Evolutionary conservation across 23 tunicate species (phyloP).

Genomic region (Ciona savignyi): DNA sequence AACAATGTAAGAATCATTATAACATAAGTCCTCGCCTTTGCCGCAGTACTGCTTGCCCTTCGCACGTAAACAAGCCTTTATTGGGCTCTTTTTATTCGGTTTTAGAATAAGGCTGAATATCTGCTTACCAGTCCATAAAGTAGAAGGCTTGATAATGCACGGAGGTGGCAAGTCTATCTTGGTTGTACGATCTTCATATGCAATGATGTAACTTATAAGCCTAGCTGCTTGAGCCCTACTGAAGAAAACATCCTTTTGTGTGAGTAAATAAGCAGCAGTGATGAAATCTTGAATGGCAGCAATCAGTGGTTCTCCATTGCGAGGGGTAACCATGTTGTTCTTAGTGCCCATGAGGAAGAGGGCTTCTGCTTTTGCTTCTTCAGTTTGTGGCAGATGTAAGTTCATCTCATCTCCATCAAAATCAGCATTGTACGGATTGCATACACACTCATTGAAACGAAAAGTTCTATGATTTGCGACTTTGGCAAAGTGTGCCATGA

Average conservation of each 20-base stretch:
- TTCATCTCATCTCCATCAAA: conserved; percentile 99
- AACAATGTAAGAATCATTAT: conserved; percentile 82
- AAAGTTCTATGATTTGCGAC: conserved; percentile 92
- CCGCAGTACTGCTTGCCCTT: conserved; percentile 80
- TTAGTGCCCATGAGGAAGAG: conserved; percentile 89
- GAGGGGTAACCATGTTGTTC: conserved; percentile 83
- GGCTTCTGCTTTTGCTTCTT: conserved; percentile 99
- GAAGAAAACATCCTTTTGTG: conserved; percentile 89
- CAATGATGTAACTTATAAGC: conserved; percentile 61
- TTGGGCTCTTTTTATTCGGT: conserved; percentile 54
- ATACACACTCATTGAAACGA: conserved; percentile 96
- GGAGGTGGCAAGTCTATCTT: conserved; percentile 81
- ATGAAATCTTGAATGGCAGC: conserved; percentile 98
- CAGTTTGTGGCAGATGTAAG: conserved; percentile 94
- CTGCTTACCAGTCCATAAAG: conserved; percentile 95
- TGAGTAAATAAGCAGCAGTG: conserved; percentile 82
- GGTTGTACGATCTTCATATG: conserved; percentile 38
- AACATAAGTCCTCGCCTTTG: conserved; percentile 55
- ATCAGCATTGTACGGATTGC: conserved; percentile 99
- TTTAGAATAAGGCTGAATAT: conserved; percentile 73
- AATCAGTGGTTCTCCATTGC: conserved; percentile 90
- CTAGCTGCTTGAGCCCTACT: conserved; percentile 42
- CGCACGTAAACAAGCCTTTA: conserved; percentile 56
- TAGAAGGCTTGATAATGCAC: conserved; percentile 59
- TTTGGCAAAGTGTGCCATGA: conserved; percentile 97